Evolutionary conservation across 2,797 vertebrate genomes (phyloP).

Genomic region (Astyanax mexicanus): DNA sequence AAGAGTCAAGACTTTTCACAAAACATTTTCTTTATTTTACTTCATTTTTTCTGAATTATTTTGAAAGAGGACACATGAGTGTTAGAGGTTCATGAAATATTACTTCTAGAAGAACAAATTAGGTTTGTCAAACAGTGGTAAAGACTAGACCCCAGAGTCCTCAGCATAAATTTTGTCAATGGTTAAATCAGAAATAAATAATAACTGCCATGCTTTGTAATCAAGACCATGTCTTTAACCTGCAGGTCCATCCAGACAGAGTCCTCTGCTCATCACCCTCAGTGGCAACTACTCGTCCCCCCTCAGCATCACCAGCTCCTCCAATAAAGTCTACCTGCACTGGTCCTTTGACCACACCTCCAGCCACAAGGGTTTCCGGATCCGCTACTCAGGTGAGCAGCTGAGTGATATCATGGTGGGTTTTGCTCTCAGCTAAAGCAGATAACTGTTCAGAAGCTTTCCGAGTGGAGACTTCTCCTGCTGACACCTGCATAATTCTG

Average conservation of each 20-base stretch:
- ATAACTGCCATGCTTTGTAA: not conserved
- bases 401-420: not conserved
- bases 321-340: conserved; percentile 91
- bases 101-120: no score
- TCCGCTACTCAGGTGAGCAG: conserved; percentile 90
- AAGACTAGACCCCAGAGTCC: no score
- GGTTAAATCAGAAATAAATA: no score
- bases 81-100: no score
- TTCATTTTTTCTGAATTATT: no score
- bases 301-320: conserved; percentile 90
- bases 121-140: no score
- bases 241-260: conserved; percentile 92
- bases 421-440: conserved; percentile 23
- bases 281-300: conserved; percentile 96
- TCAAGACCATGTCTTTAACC: not conserved
- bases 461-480: not conserved
- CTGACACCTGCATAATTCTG: conserved; percentile 62
- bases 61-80: no score
- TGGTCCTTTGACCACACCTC: conserved; percentile 98
- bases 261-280: conserved; percentile 90
- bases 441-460: not conserved
- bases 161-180: no score
- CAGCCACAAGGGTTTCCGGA: conserved; percentile 96
- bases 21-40: no score
- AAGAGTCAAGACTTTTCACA: no score